Evolutionary conservation across 2,888 invertebrate genomes (phyloP), one percentile per base, ranked within the genome.

Genomic region (Sesia bembeciformis): DNA sequence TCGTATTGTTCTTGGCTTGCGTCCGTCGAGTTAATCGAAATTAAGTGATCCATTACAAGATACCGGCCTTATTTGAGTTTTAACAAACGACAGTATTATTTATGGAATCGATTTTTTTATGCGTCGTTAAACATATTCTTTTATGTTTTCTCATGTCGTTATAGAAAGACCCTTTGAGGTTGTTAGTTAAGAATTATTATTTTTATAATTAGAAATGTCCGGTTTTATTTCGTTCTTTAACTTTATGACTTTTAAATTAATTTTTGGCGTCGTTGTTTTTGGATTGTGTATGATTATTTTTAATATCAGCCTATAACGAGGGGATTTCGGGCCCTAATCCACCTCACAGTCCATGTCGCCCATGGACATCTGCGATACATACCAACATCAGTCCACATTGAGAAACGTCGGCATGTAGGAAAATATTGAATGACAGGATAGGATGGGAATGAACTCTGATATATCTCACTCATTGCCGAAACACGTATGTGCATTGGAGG

Each of bases 41-140:
- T 84, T 86, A 86, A 87, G 88, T 83, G 88, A 88, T 86, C 86
- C 85, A 85, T 86, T 83, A 80, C 82, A 78, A 77, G 85, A 84
- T 84, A 84, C 81, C 75, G 76, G 79, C 69, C 67, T 66, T 63
- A 62, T 62, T 71, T 72, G 70, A 72, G 66, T 73, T 52, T 78
- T 72, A 76, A 77, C 75, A 74, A 78, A 77, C 77, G 78, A 74
- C 74, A 70, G 67, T 72, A 74, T 76, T 83, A 78, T 80, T 81
- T 83, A 81, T 80, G 68, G 74, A 72, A 78, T 75, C 76, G 76
- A 78, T 69, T 63, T 79, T 80, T 80, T 80, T 76, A 81, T 72
- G 67, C 64, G 60, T 68, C 66, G 66, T 65, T 68, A 60, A 62
- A 58, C 63, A 58, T 59, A 61, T 61, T 60, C 50, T 58, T 58